Conservation (phyloP, 2,888 invertebrate genomes). For the Morinoia aosen region DNA sequence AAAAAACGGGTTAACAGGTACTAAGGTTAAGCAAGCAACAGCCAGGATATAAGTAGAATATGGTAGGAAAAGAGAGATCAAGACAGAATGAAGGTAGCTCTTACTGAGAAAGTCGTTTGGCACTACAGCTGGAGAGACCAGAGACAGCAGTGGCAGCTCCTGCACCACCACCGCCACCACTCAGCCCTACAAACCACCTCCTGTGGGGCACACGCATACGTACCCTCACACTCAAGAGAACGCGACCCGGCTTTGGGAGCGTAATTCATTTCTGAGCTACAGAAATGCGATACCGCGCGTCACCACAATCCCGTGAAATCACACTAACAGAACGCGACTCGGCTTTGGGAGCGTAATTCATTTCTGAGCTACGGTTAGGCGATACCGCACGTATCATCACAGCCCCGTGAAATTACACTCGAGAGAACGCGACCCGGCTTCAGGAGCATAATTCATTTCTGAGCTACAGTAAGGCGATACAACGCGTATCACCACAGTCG, state of each 20-base stretch:
- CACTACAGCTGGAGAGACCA: conserved; percentile 49
- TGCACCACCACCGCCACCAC: conserved; percentile 46
- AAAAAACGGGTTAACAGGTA: neutral
- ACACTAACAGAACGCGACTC: neutral
- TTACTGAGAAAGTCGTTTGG: conserved; percentile 51
- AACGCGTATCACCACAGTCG: too few species aligned
- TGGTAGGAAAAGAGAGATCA: neutral
- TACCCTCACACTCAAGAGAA: conserved; percentile 14
- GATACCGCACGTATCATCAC: too few species aligned
- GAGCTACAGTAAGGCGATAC: too few species aligned
- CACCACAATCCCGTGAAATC: too few species aligned
- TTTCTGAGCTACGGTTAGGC: neutral
- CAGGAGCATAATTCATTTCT: too few species aligned
- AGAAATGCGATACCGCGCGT: too few species aligned
- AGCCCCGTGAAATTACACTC: too few species aligned
- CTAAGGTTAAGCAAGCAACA: neutral
- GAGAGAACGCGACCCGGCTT: too few species aligned
- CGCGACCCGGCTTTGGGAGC: neutral
- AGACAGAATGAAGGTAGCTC: neutral
- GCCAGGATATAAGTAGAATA: neutral
- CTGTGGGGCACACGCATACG: conserved; percentile 32
- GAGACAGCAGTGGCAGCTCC: conserved; percentile 24
- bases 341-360: neutral
- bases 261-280: neutral
- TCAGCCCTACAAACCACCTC: conserved; percentile 52